These are phyloP conservation scores for Paraescarpia echinospica DNA, from an alignment of 1,140 invertebrate genomes.

Conservation along the genomic window DNA sequence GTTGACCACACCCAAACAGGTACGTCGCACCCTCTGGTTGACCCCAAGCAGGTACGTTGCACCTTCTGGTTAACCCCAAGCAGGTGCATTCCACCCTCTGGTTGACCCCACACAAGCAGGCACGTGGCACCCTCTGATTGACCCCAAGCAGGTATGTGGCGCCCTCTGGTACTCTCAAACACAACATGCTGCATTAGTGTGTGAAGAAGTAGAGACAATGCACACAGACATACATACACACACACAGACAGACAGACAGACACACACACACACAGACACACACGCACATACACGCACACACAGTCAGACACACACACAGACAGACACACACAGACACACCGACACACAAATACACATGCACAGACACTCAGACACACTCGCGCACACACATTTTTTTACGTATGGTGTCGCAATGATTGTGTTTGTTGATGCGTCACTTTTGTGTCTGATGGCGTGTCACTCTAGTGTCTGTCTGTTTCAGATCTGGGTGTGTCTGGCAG, in stretches of 20 bases:
- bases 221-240: no score
- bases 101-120: constrained; percentile 68
- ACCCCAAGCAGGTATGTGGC: not conserved
- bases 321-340: not conserved
- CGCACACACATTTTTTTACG: no score
- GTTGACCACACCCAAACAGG: not conserved
- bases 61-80: not conserved
- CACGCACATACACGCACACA: no score
- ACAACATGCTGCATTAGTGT: no score
- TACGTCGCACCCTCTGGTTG: no score
- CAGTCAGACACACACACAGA: not conserved
- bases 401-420: not conserved
- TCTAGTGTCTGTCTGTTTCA: constrained; percentile 37
- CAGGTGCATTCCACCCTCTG: no score
- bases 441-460: not conserved
- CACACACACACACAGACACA: no score
- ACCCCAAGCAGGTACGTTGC: constrained; percentile 69
- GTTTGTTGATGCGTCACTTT: not conserved
- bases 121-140: constrained; percentile 28
- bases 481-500: constrained; percentile 95
- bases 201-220: no score
- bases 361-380: no score
- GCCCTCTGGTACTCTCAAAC: no score
- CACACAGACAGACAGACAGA: no score
- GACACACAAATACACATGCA: no score